phyloP scores from a whole-genome alignment of 1,140 invertebrate species.

The Bradysia coprophila region DNA sequence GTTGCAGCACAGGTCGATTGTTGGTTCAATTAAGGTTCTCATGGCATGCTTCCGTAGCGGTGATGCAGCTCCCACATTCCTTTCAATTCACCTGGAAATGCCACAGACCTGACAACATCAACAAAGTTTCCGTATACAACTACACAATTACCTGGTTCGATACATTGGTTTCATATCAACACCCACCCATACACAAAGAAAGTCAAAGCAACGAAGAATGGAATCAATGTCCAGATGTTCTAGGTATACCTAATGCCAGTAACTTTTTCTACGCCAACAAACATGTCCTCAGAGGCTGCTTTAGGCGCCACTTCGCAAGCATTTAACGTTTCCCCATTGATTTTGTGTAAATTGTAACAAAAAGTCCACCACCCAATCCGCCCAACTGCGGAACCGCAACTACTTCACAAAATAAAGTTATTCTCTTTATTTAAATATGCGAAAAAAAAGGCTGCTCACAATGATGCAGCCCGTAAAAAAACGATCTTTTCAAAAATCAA shows the following conservation, averaged over 20 bases:
- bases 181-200: slow-evolving; percentile 16
- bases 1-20: slow-evolving; percentile 50
- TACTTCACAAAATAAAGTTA: slow-evolving; percentile 72
- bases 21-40: slow-evolving; percentile 57
- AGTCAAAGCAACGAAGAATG: no score
- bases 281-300: slow-evolving; percentile 48
- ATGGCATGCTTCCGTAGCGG: slow-evolving; percentile 55
- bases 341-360: slow-evolving; percentile 61
- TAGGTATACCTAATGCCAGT: slow-evolving; percentile 11
- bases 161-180: slow-evolving; percentile 32
- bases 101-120: no score
- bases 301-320: slow-evolving; percentile 66
- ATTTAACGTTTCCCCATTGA: slow-evolving; percentile 42
- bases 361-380: slow-evolving; percentile 73
- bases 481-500: no score
- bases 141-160: no score
- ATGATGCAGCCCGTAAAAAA: no score
- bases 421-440: no score
- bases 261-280: slow-evolving; percentile 24
- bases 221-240: no score
- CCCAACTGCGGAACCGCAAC: slow-evolving; percentile 69
- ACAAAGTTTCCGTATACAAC: no score
- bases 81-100: slow-evolving; percentile 74
- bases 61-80: slow-evolving; percentile 69
- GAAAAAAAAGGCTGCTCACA: no score